These are phyloP conservation scores for Masticophis lateralis DNA, from an alignment of 2,797 vertebrate genomes.

Conservation along the genomic window DNA sequence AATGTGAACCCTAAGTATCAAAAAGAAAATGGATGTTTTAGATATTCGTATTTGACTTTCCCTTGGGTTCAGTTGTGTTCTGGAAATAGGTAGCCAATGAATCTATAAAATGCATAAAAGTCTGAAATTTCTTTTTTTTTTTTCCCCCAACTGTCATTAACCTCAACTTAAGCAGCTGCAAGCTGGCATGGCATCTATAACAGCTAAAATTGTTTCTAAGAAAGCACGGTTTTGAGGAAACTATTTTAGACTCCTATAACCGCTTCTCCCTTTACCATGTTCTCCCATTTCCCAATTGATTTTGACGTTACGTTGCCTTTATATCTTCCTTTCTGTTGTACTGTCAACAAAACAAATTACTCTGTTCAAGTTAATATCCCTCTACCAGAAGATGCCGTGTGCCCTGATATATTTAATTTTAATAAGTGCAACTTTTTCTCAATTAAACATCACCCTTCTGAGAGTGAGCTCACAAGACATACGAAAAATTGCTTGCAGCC, in stretches of 20 bases:
- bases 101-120: slow-evolving; percentile 49
- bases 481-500: background rate
- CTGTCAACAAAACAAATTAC: background rate
- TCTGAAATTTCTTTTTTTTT: slow-evolving; percentile 8
- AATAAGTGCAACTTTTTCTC: background rate
- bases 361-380: background rate
- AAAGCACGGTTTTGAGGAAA: background rate
- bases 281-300: no score
- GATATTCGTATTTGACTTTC: slow-evolving; percentile 50
- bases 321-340: background rate
- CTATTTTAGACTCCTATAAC: background rate
- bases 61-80: slow-evolving; percentile 53
- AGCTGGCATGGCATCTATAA: background rate
- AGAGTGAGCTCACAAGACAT: background rate
- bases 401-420: background rate
- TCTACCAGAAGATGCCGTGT: background rate
- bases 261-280: background rate
- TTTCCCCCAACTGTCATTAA: background rate
- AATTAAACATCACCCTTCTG: background rate
- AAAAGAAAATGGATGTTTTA: slow-evolving; percentile 51
- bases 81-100: slow-evolving; percentile 51
- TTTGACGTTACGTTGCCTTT: background rate
- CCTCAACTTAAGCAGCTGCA: background rate
- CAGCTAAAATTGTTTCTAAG: background rate
- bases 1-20: background rate